Base-by-base conservation (phyloP, 23 tunicate species). In the Ascidia mentula region DNA sequence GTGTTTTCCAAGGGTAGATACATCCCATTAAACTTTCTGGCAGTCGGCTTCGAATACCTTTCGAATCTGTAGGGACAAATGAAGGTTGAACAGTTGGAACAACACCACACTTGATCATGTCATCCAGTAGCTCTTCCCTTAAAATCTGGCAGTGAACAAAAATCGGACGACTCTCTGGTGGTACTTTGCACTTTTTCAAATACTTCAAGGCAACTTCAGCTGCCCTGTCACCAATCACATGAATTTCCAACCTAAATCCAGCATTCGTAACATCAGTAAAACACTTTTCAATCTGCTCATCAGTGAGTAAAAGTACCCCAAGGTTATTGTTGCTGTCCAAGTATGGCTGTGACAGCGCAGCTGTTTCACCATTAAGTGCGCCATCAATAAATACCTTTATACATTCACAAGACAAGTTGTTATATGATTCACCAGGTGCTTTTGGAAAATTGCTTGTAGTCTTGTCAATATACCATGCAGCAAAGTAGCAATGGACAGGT, bases 191-290 rank as follows among this genome's bases (percentile, higher is more conserved):
- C 22, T 53, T 72, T 75, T 89, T 91, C 53, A 95, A 74, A 1
- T 72, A 79, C 36, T 82, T 75, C 15, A 95, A 40, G 22, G 96
- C 91, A 33, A 80, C 33, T 40, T 95, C 96, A 30, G 90, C 92
- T 12, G 99, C 99, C 69, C 82, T 75, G 37, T 95, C 99, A 2
- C 99, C 99, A 38, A 95, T 95, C 32, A 84, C 93, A 80, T 95
- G 99, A 78, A 90, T 95, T 75, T 95, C 99, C 39, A 86, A 78
- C 59, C 95, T 72, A 72, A 60, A 95, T 32, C 99, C 99, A 0
- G 46, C 69, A 18, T 72, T 69, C 45, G 79, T 81, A 9, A 90
- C 75, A 32, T 75, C 73, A 15, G 75, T 34, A 0, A 93, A 36
- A 40, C 84, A 33, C 24, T 77, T 31, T 34, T 80, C 59, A 40